Evolutionary conservation across 2,797 vertebrate genomes (phyloP).

Genomic region (Mionectes olivaceus): DNA sequence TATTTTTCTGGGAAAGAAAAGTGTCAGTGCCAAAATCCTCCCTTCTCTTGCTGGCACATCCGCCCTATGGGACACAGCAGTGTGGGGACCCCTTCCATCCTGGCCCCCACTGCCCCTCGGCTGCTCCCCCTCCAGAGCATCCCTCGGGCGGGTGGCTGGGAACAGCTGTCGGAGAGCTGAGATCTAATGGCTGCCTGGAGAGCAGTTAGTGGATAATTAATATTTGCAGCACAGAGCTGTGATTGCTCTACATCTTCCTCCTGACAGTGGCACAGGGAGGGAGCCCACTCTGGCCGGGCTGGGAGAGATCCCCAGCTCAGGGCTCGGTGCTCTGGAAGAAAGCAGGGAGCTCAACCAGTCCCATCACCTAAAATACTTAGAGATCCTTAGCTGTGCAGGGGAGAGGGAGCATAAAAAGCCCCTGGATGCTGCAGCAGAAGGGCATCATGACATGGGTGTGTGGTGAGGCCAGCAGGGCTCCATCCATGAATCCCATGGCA

Average conservation of each 20-base stretch:
- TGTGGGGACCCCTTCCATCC: not conserved
- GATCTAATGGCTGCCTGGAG: constrained; percentile 77
- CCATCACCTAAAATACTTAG: not conserved
- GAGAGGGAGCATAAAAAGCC: not conserved
- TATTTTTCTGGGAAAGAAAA: not conserved
- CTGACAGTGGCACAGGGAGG: constrained; percentile 30
- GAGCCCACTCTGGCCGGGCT: fast-evolving
- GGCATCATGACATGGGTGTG: fast-evolving
- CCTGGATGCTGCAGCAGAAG: not conserved
- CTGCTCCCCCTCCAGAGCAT: not conserved
- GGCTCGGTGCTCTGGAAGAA: fast-evolving
- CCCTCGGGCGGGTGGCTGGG: constrained; percentile 46
- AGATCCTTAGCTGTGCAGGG: fast-evolving
- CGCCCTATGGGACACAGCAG: fast-evolving
- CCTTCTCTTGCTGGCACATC: fast-evolving
- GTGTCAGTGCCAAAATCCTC: fast-evolving
- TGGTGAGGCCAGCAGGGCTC: fast-evolving
- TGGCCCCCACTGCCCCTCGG: fast-evolving
- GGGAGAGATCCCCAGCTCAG: not conserved
- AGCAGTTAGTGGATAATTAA: constrained; percentile 84
- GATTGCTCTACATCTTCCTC: constrained; percentile 72
- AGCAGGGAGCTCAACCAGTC: fast-evolving
- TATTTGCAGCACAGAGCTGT: constrained; percentile 78
- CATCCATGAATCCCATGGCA: not conserved
- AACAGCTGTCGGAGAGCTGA: constrained; percentile 77